A percentile compares a stretch with the other conserved stretches of the same genome.
Conservation (phyloP, 1,140 invertebrate species). For the Papilio helenus region DNA sequence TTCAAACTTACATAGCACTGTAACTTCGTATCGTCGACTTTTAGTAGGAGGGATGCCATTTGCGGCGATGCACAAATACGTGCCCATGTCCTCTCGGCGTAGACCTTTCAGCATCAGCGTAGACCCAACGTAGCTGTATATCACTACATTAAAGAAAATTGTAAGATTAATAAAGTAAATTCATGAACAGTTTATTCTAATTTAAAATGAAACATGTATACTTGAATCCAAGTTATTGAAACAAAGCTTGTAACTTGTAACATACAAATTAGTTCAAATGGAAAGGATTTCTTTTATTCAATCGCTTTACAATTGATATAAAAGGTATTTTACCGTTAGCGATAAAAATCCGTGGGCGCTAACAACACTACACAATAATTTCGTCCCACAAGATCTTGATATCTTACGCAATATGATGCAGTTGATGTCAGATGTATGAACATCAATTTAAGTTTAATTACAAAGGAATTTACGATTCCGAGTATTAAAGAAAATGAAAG, state of each 20-base stretch:
- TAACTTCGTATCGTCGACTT: conserved; percentile 92
- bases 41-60: conserved; percentile 95
- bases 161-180: not conserved
- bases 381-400: not conserved
- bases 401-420: not conserved
- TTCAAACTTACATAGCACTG: conserved; percentile 92
- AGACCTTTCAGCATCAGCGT: conserved; percentile 89
- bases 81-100: conserved; percentile 93
- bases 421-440: not conserved
- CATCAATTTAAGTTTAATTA: not conserved
- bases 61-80: conserved; percentile 94
- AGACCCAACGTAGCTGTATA: conserved; percentile 87
- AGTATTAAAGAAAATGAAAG: not conserved
- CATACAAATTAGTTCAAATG: too few relatives aligned
- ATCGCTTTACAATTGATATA: not conserved
- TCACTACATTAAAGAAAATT: conserved; percentile 50
- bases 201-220: too few relatives aligned
- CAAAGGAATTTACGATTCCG: not conserved
- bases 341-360: not conserved
- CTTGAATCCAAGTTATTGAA: too few relatives aligned
- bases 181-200: too few relatives aligned
- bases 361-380: not conserved
- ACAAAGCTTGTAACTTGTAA: too few relatives aligned
- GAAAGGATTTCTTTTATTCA: not conserved
- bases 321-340: not conserved